A percentile compares a stretch with the other conserved stretches of the same genome.
Evolutionary conservation across 2,888 invertebrate genomes (phyloP).

Genomic region (Erynnis tages): DNA sequence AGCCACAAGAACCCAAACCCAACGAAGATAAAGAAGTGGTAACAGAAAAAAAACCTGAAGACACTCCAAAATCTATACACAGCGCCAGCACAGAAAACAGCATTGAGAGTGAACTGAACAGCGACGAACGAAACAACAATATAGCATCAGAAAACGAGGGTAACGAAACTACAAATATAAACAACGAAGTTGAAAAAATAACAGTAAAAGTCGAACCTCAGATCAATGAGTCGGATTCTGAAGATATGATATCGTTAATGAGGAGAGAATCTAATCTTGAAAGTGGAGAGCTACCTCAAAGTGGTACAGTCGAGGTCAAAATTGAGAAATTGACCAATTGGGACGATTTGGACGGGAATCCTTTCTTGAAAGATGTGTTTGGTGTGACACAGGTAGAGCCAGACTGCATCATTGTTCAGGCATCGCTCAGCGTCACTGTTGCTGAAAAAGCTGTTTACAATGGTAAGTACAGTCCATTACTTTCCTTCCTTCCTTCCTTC

Average conservation of each 20-base stretch:
- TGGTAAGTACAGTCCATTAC: conserved; percentile 44
- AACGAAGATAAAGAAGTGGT: conserved; percentile 24
- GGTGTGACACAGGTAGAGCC: conserved; percentile 43
- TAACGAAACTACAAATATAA: conserved; percentile 19
- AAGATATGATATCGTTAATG: conserved; percentile 6
- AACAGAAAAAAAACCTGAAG: conserved; percentile 20
- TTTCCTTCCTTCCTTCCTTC: too few species aligned
- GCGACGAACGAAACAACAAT: conserved; percentile 21
- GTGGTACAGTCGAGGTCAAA: conserved; percentile 42
- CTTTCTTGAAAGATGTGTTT: conserved; percentile 53
- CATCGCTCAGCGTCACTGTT: conserved; percentile 48
- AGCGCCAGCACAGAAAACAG: conserved; percentile 24
- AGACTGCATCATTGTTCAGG: conserved; percentile 43
- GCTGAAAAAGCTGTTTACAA: conserved; percentile 47
- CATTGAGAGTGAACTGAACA: conserved; percentile 21
- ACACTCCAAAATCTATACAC: conserved; percentile 18
- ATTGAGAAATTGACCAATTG: conserved; percentile 43
- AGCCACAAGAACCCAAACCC: background rate
- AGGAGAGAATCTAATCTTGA: conserved; percentile 15
- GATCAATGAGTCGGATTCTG: background rate
- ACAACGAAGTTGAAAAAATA: conserved; percentile 11
- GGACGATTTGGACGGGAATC: conserved; percentile 44
- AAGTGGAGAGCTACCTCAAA: conserved; percentile 14
- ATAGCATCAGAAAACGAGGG: conserved; percentile 9
- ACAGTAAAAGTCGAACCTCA: conserved; percentile 16